Percentiles rank a stretch among this genome's conserved stretches.
phyloP scores from a whole-genome alignment of 2,888 invertebrate species.

The Acanthacorydalis orientalis region DNA sequence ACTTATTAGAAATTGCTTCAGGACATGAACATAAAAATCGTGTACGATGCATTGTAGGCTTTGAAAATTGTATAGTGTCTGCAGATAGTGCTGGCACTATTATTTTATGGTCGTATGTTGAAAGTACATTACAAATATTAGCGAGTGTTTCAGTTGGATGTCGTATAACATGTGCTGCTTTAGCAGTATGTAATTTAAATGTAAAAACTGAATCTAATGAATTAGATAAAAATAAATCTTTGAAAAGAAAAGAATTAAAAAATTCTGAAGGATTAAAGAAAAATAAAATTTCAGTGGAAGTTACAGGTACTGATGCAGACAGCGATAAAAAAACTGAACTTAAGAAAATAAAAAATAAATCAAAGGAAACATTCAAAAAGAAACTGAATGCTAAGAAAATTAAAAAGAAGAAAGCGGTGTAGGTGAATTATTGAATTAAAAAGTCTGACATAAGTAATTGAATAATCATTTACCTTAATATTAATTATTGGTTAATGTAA shows the following conservation, averaged over 20 bases:
- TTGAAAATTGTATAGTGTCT: conserved; percentile 42
- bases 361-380: conserved; percentile 16
- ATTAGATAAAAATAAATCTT: not conserved
- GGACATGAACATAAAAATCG: conserved; percentile 43
- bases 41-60: conserved; percentile 46
- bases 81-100: conserved; percentile 67
- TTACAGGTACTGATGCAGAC: conserved; percentile 7
- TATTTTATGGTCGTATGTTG: conserved; percentile 45
- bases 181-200: conserved; percentile 29
- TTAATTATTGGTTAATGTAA: too few relatives aligned
- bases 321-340: conserved; percentile 6
- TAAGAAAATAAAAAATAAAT: conserved; percentile 18
- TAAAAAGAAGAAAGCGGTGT: too few relatives aligned
- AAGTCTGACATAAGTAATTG: too few relatives aligned
- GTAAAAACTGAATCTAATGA: conserved; percentile 14
- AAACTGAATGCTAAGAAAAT: conserved; percentile 5
- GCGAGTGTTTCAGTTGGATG: conserved; percentile 46
- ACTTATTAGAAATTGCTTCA: conserved; percentile 29
- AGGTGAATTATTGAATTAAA: too few relatives aligned
- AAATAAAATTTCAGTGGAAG: conserved; percentile 6
- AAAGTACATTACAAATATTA: conserved; percentile 30
- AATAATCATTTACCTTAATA: too few relatives aligned
- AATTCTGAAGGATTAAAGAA: conserved; percentile 6
- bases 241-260: conserved; percentile 3
- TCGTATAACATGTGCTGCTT: conserved; percentile 53